Percentiles rank a stretch among this genome's conserved stretches.
phyloP scores from a whole-genome alignment of 1,140 invertebrate species.

The Brachionus angularis region DNA sequence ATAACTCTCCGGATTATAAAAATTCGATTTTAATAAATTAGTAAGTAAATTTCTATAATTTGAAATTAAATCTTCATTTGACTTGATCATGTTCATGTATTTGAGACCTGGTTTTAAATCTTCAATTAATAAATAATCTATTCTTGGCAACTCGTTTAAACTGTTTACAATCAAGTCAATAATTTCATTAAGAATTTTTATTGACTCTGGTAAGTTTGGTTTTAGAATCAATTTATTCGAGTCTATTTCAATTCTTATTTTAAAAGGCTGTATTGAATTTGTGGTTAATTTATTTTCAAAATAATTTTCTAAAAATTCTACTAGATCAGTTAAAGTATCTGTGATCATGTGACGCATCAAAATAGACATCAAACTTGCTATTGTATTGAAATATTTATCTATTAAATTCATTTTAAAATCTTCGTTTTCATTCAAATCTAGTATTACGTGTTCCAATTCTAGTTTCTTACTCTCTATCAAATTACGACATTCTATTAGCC shows the following conservation, averaged over 20 bases:
- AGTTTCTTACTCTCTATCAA: background rate
- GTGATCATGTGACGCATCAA: background rate
- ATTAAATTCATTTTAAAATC: background rate
- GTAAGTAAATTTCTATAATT: background rate
- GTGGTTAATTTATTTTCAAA: background rate
- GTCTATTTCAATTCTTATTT: background rate
- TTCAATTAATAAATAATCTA: background rate
- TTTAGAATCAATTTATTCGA: background rate
- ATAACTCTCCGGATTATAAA: conserved; percentile 63
- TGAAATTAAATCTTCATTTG: background rate
- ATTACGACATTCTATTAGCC: background rate
- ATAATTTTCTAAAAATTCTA: conserved; percentile 8
- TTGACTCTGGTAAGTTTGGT: background rate
- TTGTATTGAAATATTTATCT: conserved; percentile 15
- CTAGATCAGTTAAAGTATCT: background rate
- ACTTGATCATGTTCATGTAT: background rate
- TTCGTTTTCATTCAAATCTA: background rate
- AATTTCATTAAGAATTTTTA: background rate
- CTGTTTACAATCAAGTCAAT: background rate
- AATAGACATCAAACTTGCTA: background rate
- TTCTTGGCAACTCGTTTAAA: background rate
- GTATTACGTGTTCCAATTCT: background rate
- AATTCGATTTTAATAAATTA: conserved; percentile 49
- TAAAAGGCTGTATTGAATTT: background rate
- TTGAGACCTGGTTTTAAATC: background rate